Evolutionary conservation across 92 coral and sea anemone species (phyloP).

Genomic region (Siderastrea siderea): DNA sequence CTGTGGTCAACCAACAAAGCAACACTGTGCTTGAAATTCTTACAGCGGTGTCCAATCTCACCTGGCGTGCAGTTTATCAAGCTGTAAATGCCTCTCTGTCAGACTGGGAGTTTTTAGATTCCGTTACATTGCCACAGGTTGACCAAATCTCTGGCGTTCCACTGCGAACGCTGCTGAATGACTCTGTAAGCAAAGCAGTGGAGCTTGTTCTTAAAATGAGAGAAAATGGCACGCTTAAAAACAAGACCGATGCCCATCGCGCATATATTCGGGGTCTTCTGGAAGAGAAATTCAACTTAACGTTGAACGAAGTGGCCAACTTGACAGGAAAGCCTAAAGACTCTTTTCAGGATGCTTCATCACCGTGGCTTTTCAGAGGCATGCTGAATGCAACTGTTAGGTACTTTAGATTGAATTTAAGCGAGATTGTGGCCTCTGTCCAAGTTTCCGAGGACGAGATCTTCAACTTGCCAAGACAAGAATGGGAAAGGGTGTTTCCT

Average conservation of each 20-base stretch:
- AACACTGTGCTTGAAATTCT: slow-evolving; percentile 69
- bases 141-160: slow-evolving; percentile 33
- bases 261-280: background rate
- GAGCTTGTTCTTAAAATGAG: slow-evolving; percentile 9
- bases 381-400: slow-evolving; percentile 69
- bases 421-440: slow-evolving; percentile 49
- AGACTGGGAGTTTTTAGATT: slow-evolving; percentile 77
- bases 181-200: slow-evolving; percentile 58
- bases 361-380: slow-evolving; percentile 37
- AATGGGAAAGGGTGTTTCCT: slow-evolving; percentile 58
- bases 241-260: slow-evolving; percentile 31
- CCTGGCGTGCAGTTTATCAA: slow-evolving; percentile 67
- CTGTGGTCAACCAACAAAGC: slow-evolving; percentile 9
- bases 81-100: slow-evolving; percentile 46
- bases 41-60: slow-evolving; percentile 28
- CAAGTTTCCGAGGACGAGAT: slow-evolving; percentile 48
- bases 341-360: slow-evolving; percentile 15
- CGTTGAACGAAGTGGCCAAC: slow-evolving; percentile 51
- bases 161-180: slow-evolving; percentile 22
- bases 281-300: slow-evolving; percentile 56
- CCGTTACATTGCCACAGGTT: slow-evolving; percentile 50
- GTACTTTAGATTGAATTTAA: slow-evolving; percentile 49
- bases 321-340: slow-evolving; percentile 26
- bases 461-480: slow-evolving; percentile 56
- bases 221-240: slow-evolving; percentile 25